Evolutionary conservation across 2,888 invertebrate species (phyloP), one percentile per base, ranked within the genome.

Genomic region (Tromatobia lineatoria): DNA sequence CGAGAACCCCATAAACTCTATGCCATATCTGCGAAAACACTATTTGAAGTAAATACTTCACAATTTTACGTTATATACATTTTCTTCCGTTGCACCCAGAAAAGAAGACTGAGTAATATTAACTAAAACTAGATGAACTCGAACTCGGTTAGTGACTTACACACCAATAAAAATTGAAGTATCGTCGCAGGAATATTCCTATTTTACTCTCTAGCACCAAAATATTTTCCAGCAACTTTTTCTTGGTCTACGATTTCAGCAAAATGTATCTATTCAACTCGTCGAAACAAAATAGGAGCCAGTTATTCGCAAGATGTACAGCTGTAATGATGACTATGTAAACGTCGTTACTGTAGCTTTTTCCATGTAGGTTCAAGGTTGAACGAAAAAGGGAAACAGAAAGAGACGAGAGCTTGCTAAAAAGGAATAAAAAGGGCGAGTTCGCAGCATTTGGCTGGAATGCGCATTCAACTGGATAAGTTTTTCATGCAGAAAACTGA

Each of bases 401-500:
- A 66, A 45, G 13, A 29, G 61, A 57, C 67, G 45, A 25, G 25
- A 47, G 47, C 47, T 15, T 11, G 38, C 18, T 18, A 13, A 64
- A 38, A 66, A n/a, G 47, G 42, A 25, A 59, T 61, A 80, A 83
- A 67, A 61, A 34, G 50, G 50, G 74, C 61, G 61, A 61, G 20
- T 34, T 74, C 61, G 50, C 74, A 75, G 54, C 73, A 25, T 69
- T 13, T 64, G 13, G 74, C 57, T 79, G 20, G 64, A 66, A 29
- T 64, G 81, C 57, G 81, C 75, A 84, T 81, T 71, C 81, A 81
- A 54, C 81, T 75, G 69, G 57, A 79, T 81, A 86, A 82, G 69
- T 81, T 80, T 73, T 66, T 73, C 69, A 66, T 70, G 52, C 71
- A 71, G 82, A 88, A 87, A 88, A 87, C 85, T 88, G 87, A 84